Percentiles rank a stretch among this genome's conserved stretches.
phyloP scores from a whole-genome alignment of 1,140 invertebrate genomes.

The Pentalonia nigronervosa region DNA sequence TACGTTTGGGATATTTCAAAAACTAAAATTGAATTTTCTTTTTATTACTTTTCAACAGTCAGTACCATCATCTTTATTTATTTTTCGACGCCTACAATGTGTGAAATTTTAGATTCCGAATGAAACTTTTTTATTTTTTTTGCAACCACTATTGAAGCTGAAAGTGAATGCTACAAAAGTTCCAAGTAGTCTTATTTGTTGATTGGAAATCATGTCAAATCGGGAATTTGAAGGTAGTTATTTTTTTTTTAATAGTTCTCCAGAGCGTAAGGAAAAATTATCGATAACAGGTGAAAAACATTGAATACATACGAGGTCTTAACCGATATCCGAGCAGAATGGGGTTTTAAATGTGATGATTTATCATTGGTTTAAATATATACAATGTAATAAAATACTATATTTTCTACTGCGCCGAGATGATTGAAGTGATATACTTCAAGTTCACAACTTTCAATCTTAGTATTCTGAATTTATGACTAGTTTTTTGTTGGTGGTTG shows the following conservation, averaged over 20 bases:
- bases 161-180: background rate
- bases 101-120: background rate
- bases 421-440: background rate
- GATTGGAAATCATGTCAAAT: background rate
- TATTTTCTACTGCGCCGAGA: background rate
- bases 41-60: background rate
- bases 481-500: background rate
- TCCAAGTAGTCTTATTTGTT: background rate
- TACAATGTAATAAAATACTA: background rate
- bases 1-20: background rate
- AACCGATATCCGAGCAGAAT: background rate
- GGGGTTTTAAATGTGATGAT: background rate
- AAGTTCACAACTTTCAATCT: background rate
- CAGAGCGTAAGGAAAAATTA: background rate
- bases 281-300: background rate
- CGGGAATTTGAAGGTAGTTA: background rate
- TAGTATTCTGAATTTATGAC: background rate
- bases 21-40: constrained; percentile 2
- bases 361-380: background rate
- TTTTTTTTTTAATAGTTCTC: background rate
- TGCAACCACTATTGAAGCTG: background rate
- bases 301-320: background rate
- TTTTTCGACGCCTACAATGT: background rate
- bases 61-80: background rate
- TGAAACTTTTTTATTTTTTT: background rate